Percentiles rank a stretch among this genome's conserved stretches.
These are phyloP conservation scores for Lithobius niger DNA, from an alignment of 1,140 invertebrate genomes.

Conservation along the genomic window DNA sequence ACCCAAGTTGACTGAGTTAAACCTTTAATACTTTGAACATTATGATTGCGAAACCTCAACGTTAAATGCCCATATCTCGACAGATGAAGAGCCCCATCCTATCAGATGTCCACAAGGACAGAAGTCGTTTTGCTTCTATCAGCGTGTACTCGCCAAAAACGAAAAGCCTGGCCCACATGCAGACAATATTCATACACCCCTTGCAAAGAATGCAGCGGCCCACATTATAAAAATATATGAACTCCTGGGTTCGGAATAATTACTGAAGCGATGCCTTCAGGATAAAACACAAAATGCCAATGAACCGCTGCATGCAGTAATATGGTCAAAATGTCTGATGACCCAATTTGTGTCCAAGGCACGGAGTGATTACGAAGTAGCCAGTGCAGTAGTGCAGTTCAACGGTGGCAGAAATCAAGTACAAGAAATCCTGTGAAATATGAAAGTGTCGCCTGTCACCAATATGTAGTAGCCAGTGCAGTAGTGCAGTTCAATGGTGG, in stretches of 20 bases:
- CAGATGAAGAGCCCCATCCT: neutral
- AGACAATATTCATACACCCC: neutral
- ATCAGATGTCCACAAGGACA: too few relatives aligned
- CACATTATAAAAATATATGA: neutral
- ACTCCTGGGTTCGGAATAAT: neutral
- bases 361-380: neutral
- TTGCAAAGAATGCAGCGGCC: neutral
- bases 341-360: neutral
- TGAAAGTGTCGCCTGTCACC: too few relatives aligned
- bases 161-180: neutral
- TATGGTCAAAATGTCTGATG: neutral
- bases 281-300: neutral
- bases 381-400: neutral
- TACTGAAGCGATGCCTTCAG: neutral
- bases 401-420: neutral
- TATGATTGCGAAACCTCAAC: too few relatives aligned
- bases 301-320: neutral
- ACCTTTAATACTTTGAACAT: too few relatives aligned
- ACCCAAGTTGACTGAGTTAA: too few relatives aligned
- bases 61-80: too few relatives aligned
- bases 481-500: neutral
- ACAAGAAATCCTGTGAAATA: neutral
- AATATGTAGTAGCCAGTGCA: neutral
- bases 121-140: too few relatives aligned
- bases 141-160: neutral